Percentiles rank a stretch among this genome's conserved stretches.
Conservation (phyloP, 2,888 invertebrate species). For the Sphaeridia pumilis region DNA sequence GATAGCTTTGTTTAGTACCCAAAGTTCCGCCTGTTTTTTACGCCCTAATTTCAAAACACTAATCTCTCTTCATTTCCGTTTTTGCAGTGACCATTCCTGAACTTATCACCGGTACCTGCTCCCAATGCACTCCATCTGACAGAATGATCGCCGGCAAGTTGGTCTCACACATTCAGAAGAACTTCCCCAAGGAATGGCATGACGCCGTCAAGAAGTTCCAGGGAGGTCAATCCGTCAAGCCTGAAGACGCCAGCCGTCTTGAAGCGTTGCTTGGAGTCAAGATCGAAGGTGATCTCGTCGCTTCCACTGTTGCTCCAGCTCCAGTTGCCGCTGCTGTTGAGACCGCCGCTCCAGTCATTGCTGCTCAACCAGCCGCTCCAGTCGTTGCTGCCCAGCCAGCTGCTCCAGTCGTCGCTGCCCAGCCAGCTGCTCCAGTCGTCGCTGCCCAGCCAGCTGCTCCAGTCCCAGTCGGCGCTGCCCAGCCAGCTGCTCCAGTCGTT, state of each 20-base stretch:
- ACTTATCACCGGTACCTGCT: slow-evolving; percentile 32
- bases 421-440: slow-evolving; percentile 1
- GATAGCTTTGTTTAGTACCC: too few species aligned
- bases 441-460: too few species aligned
- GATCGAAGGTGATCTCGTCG: slow-evolving; percentile 23
- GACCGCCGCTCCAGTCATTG: too few species aligned
- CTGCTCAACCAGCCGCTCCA: too few species aligned
- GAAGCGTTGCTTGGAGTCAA: slow-evolving; percentile 31
- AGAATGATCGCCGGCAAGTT: slow-evolving; percentile 33
- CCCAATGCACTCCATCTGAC: slow-evolving; percentile 31
- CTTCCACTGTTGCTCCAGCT: slow-evolving; percentile 7
- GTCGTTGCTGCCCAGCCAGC: too few species aligned
- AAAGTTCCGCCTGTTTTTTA: too few species aligned
- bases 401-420: slow-evolving; percentile 11
- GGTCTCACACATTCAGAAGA: slow-evolving; percentile 34
- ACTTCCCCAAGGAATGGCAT: slow-evolving; percentile 36
- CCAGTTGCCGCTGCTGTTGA: slow-evolving; percentile 10
- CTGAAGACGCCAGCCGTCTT: slow-evolving; percentile 28
- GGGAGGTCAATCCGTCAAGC: slow-evolving; percentile 30
- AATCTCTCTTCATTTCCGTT: too few species aligned
- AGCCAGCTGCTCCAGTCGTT: not conserved
- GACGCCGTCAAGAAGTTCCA: slow-evolving; percentile 35
- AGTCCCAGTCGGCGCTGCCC: too few species aligned
- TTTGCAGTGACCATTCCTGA: slow-evolving; percentile 34
- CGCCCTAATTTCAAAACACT: too few species aligned